These are phyloP conservation scores for Polymixis lichenea DNA, from an alignment of 2,888 invertebrate species.

Conservation along the genomic window DNA sequence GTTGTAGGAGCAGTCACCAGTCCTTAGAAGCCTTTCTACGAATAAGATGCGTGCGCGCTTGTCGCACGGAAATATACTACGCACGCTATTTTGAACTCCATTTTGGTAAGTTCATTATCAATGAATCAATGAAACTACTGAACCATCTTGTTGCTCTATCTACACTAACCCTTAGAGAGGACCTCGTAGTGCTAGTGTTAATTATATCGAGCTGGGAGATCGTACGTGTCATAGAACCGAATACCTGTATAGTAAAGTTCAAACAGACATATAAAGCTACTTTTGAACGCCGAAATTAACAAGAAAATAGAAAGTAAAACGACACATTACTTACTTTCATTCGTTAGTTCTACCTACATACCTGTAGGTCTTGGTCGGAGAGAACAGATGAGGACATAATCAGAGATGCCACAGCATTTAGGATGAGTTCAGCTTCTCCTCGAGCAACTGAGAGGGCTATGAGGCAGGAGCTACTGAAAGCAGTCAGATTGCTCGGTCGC, in stretches of 20 bases:
- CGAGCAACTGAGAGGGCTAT: slow-evolving; percentile 97
- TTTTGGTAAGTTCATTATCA: not conserved
- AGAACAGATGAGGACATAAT: slow-evolving; percentile 95
- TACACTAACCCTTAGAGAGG: not conserved
- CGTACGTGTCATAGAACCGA: not conserved
- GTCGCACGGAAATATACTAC: not conserved
- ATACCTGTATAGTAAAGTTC: not conserved
- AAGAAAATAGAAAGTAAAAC: not conserved
- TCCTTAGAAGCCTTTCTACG: not conserved
- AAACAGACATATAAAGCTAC: too few relatives aligned
- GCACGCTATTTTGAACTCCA: not conserved
- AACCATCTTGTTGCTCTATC: not conserved
- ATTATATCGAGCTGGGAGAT: not conserved
- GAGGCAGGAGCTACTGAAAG: slow-evolving; percentile 97
- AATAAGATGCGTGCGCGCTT: not conserved
- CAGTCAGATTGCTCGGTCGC: slow-evolving; percentile 93
- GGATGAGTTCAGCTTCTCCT: slow-evolving; percentile 97
- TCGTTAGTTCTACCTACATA: slow-evolving; percentile 71
- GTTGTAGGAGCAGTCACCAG: not conserved
- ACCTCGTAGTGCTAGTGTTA: not conserved
- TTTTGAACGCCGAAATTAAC: too few relatives aligned
- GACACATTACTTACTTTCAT: not conserved
- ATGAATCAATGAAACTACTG: slow-evolving; percentile 1
- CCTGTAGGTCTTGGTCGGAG: slow-evolving; percentile 95
- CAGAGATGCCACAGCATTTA: slow-evolving; percentile 96